These are phyloP conservation scores for Panthera leo DNA, from an alignment of 2,113 vertebrate species.

Conservation along the genomic window DNA sequence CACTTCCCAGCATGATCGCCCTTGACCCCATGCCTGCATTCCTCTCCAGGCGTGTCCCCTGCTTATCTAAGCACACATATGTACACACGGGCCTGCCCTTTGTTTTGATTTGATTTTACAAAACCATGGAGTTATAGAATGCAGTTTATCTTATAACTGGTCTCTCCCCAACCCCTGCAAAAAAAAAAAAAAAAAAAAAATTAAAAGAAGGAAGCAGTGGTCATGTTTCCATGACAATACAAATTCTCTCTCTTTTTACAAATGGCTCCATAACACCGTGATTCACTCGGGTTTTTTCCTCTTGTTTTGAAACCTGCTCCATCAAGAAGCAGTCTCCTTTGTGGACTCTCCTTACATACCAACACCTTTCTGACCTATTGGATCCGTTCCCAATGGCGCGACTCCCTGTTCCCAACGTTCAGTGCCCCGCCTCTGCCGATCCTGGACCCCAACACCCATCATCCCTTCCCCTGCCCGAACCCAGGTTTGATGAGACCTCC, in stretches of 20 bases:
- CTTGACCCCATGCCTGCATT: background rate
- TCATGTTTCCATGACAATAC: background rate
- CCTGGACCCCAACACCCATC: background rate
- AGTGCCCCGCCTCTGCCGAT: no score
- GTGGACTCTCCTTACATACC: rapidly evolving
- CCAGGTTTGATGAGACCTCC: background rate
- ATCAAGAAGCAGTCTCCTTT: background rate
- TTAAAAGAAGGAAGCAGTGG: no score
- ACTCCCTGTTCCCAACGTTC: background rate
- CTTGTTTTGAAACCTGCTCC: background rate
- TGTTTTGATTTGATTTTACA: background rate
- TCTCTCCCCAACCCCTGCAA: background rate
- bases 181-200: background rate
- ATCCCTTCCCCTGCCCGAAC: background rate
- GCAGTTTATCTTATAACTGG: background rate
- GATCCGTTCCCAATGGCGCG: background rate
- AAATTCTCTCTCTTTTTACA: background rate
- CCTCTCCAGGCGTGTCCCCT: background rate
- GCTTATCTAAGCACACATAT: background rate
- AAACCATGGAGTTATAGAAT: background rate
- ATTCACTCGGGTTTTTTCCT: background rate
- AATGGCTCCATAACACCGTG: background rate
- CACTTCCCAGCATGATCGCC: background rate
- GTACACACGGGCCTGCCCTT: background rate
- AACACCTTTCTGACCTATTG: rapidly evolving